Base-by-base conservation (phyloP, 2,888 invertebrate species). In the Punctoribates punctum region DNA sequence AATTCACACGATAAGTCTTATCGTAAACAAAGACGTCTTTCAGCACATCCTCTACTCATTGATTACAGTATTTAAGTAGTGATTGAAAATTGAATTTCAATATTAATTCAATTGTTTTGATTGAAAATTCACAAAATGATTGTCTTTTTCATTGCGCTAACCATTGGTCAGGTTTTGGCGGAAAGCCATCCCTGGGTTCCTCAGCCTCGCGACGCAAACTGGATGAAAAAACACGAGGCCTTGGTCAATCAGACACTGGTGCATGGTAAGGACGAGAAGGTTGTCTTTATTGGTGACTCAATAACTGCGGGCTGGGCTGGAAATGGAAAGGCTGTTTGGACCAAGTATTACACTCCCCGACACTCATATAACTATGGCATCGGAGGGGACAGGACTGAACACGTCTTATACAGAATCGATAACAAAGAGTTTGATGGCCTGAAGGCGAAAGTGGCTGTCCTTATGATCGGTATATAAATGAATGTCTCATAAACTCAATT, bases 381-480 rank as follows among this genome's bases (percentile, higher is more conserved):
- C 82, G 90, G 93, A 81, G 91, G 90, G 79, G 95, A 96, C 85
- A 88, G 90, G 83, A 91, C 92, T 54, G 91, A 95, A 83, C 90
- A 96, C 87, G 89, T 95, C n/a, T 85, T 96, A 51, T 96, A 95
- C 94, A 88, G 96, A 81, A 88, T 95, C 65, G 87, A 89, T 82
- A 92, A 95, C 85, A 95, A 94, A 74, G 94, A 94, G 85, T 85
- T 96, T 81, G 94, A 95, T 83, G 88, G 90, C 85, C 90, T 94
- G 79, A 90, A 90, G 83, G 94, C 95, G 11, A 95, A 94, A 88
- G 93, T 93, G 17, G 34, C 25, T 65, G 57, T 74, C 11, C 65
- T 74, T 20, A 67, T 54, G 29, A 74, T 74, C 11, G 74, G 73
- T 51, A 34, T 34, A 34, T 8, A 8, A 3, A 5, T 34, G 34